Evolutionary conservation across 2,797 vertebrate genomes (phyloP).

Genomic region (Spinus pinus): DNA sequence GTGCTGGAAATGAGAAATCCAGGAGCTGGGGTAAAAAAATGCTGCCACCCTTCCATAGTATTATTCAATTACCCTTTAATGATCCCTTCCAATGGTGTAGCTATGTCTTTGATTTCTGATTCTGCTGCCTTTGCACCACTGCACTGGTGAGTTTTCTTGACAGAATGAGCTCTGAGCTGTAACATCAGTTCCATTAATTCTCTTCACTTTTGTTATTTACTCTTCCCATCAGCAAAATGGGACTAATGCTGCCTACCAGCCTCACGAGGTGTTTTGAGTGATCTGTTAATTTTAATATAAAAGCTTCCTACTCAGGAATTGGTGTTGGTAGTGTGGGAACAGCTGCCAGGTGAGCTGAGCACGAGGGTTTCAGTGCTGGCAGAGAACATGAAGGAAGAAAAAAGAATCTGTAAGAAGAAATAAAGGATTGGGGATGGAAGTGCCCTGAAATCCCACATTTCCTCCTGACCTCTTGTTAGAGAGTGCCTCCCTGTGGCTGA

Average conservation of each 20-base stretch:
- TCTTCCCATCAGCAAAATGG: not conserved
- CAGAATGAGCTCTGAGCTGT: not conserved
- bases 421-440: accelerated
- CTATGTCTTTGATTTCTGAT: not conserved
- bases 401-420: not conserved
- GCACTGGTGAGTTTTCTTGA: not conserved
- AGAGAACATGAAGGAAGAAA: not conserved
- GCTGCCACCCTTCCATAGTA: not conserved
- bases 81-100: not conserved
- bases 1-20: not conserved
- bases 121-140: not conserved
- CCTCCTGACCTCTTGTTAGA: not conserved
- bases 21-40: not conserved
- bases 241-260: not conserved
- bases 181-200: not conserved
- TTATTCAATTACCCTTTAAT: not conserved
- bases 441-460: accelerated
- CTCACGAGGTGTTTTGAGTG: not conserved
- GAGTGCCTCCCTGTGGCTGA: conserved; percentile 47
- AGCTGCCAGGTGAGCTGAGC: not conserved
- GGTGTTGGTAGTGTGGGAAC: not conserved
- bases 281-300: not conserved
- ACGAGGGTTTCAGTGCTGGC: not conserved
- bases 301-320: not conserved
- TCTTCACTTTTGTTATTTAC: not conserved